These are phyloP conservation scores for Drosophila peninsularis DNA, from an alignment of 2,888 invertebrate genomes.

Conservation along the genomic window DNA sequence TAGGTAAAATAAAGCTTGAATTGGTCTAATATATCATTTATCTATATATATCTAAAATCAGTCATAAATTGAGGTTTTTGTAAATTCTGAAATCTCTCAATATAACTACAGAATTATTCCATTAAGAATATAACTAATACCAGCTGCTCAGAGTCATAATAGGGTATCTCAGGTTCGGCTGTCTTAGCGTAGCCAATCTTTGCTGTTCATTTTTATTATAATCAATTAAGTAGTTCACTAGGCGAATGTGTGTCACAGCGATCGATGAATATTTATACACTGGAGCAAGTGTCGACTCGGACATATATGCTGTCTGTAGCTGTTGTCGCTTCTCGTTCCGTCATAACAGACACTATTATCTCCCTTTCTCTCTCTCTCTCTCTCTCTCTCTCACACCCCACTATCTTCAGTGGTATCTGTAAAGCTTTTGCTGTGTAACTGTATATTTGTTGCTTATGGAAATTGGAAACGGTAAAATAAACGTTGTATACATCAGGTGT, in stretches of 20 bases:
- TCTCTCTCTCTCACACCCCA: constrained; percentile 4
- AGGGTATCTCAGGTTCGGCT: constrained; percentile 1
- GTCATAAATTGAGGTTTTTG: neutral
- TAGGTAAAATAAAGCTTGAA: neutral
- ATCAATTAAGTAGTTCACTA: constrained; percentile 70
- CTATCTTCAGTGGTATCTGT: constrained; percentile 5
- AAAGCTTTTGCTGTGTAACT: constrained; percentile 51
- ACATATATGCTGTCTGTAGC: neutral
- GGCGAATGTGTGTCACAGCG: constrained; percentile 67
- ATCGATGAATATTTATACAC: constrained; percentile 68
- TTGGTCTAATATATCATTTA: neutral
- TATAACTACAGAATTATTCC: too few relatives aligned
- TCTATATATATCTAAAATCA: neutral
- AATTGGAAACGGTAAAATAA: constrained; percentile 75
- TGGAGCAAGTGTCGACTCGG: constrained; percentile 58
- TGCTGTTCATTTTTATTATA: constrained; percentile 27
- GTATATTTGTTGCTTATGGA: constrained; percentile 73
- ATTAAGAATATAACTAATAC: too few relatives aligned
- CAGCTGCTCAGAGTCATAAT: too few relatives aligned
- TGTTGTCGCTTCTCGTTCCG: constrained; percentile 1
- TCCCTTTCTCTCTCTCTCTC: constrained; percentile 12
- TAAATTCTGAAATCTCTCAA: neutral
- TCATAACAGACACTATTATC: neutral
- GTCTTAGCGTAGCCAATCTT: neutral
- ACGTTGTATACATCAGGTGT: constrained; percentile 44